phyloP scores from a whole-genome alignment of 1,140 invertebrate species.

The Leptopilina boulardi region DNA sequence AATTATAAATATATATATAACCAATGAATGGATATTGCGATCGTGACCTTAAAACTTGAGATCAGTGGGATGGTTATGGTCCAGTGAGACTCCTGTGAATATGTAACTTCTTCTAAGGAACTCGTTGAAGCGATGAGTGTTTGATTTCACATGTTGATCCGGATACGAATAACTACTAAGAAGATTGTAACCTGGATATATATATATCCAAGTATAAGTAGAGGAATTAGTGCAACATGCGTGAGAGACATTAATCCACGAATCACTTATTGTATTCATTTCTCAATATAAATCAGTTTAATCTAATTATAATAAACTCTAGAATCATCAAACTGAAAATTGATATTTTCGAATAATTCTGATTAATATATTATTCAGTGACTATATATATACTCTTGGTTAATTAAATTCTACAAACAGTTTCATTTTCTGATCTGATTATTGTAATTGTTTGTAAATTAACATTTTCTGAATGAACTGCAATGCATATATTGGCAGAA shows the following conservation, averaged over 20 bases:
- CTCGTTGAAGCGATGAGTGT: slow-evolving; percentile 53
- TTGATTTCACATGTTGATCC: slow-evolving; percentile 68
- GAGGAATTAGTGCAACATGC: slow-evolving; percentile 56
- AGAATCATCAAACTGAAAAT: too few relatives aligned
- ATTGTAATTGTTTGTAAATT: background rate
- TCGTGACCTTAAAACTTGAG: slow-evolving; percentile 53
- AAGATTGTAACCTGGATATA: slow-evolving; percentile 20
- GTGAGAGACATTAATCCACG: slow-evolving; percentile 40
- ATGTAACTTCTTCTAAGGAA: slow-evolving; percentile 31
- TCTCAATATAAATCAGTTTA: too few relatives aligned
- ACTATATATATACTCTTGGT: too few relatives aligned
- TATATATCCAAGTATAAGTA: background rate
- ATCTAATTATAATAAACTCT: too few relatives aligned
- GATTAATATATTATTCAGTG: too few relatives aligned
- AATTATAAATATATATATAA: slow-evolving; percentile 37
- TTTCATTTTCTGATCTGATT: background rate
- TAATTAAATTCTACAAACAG: too few relatives aligned
- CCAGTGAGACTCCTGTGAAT: slow-evolving; percentile 49
- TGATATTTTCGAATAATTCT: too few relatives aligned
- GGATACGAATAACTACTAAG: slow-evolving; percentile 19
- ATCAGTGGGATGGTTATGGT: slow-evolving; percentile 67
- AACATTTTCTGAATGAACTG: slow-evolving; percentile 26
- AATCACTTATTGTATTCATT: background rate
- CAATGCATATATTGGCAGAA: too few relatives aligned
- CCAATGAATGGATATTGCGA: slow-evolving; percentile 39